These are phyloP conservation scores for Pachycephus smyrnensis DNA, from an alignment of 2,888 invertebrate genomes.

Conservation along the genomic window DNA sequence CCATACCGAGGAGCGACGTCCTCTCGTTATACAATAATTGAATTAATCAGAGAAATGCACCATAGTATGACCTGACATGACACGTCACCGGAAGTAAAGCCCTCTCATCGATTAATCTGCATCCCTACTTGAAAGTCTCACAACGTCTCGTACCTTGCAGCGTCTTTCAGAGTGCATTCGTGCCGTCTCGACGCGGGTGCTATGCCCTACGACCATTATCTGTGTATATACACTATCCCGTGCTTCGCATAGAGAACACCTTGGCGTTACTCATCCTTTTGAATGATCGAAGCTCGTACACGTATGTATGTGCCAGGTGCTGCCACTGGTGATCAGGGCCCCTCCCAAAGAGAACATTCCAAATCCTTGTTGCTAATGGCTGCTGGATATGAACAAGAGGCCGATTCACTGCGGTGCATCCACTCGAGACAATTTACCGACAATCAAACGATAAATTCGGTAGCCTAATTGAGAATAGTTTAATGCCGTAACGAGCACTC, in stretches of 20 bases:
- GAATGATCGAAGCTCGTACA: conserved; percentile 46
- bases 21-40: not conserved
- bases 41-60: not conserved
- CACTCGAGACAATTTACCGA: not conserved
- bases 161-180: conserved; percentile 1
- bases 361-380: not conserved
- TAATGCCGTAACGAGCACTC: not conserved
- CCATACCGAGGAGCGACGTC: not conserved
- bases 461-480: not conserved
- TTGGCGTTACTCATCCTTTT: conserved; percentile 42
- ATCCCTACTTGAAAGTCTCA: not conserved
- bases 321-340: not conserved
- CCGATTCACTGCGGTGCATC: not conserved
- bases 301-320: conserved; percentile 35
- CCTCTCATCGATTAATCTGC: not conserved
- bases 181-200: conserved; percentile 16
- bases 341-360: not conserved
- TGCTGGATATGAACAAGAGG: not conserved
- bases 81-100: not conserved
- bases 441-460: not conserved
- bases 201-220: conserved; percentile 1
- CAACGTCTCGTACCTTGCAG: not conserved
- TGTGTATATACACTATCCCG: conserved; percentile 10
- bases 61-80: not conserved
- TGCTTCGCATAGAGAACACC: conserved; percentile 45